phyloP scores from a whole-genome alignment of 2,888 invertebrate species.

The Drosophila diplacantha region DNA sequence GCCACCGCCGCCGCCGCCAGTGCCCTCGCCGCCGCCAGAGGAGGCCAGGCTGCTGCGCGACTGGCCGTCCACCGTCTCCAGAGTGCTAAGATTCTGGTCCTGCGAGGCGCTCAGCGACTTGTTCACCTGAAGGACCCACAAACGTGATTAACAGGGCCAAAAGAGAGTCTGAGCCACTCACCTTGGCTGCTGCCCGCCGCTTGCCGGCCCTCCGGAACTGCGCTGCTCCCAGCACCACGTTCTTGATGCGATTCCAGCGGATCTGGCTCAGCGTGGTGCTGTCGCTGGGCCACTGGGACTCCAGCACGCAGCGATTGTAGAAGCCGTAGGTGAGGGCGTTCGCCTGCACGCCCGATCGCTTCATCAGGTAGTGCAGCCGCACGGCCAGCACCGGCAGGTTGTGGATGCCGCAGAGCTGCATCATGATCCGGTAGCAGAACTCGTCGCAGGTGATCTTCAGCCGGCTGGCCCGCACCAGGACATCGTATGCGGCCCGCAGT shows the following conservation, averaged over 20 bases:
- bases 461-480: slow-evolving; percentile 91
- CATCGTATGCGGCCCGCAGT: slow-evolving; percentile 89
- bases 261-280: slow-evolving; percentile 86
- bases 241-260: slow-evolving; percentile 95
- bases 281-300: slow-evolving; percentile 95
- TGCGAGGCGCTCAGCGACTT: slow-evolving; percentile 72
- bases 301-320: slow-evolving; percentile 89
- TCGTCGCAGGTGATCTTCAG: slow-evolving; percentile 93
- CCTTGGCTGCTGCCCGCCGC: slow-evolving; percentile 80
- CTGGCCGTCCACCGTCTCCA: slow-evolving; percentile 77
- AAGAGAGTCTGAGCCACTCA: not conserved
- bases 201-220: slow-evolving; percentile 90
- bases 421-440: slow-evolving; percentile 98
- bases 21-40: slow-evolving; percentile 52
- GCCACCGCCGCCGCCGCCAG: slow-evolving; percentile 44
- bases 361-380: slow-evolving; percentile 93
- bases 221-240: slow-evolving; percentile 93
- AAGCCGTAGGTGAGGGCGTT: slow-evolving; percentile 98
- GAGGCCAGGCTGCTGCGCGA: slow-evolving; percentile 78
- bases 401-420: slow-evolving; percentile 98
- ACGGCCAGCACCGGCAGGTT: slow-evolving; percentile 96
- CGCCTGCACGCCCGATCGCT: slow-evolving; percentile 93
- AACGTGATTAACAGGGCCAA: not conserved
- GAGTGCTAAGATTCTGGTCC: slow-evolving; percentile 76
- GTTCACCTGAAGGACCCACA: slow-evolving; percentile 46